Percentiles rank a stretch among this genome's conserved stretches.
Conservation (phyloP, 2,113 vertebrate genomes). For the Collichthys lucidus region DNA sequence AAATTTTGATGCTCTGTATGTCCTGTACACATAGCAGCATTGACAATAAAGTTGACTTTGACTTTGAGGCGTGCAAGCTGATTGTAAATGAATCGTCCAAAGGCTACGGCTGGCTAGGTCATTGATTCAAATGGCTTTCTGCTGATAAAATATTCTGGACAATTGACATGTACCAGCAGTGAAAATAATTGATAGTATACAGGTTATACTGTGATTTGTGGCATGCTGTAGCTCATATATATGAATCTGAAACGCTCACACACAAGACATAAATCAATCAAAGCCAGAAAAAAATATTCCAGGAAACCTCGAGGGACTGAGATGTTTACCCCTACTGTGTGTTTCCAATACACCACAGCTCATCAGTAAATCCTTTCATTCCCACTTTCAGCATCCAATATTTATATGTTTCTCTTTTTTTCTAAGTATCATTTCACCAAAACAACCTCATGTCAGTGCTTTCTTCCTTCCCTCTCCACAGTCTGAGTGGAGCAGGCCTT, state of each 20-base stretch:
- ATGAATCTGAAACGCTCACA: neutral
- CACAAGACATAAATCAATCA: slow-evolving; percentile 7
- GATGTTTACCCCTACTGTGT: neutral
- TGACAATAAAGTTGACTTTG: no score
- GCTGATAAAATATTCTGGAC: slow-evolving; percentile 11
- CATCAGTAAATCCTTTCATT: slow-evolving; percentile 27
- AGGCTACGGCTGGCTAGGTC: slow-evolving; percentile 5
- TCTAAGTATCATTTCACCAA: slow-evolving; percentile 1
- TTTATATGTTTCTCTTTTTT: slow-evolving; percentile 12
- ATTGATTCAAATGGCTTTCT: slow-evolving; percentile 28
- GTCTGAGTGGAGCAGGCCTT: slow-evolving; percentile 36
- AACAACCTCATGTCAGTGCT: neutral
- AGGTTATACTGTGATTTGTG: slow-evolving; percentile 3
- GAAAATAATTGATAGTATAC: neutral
- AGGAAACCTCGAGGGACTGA: neutral
- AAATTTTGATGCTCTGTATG: no score
- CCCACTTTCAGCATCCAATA: neutral
- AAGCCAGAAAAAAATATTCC: neutral
- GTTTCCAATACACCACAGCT: neutral
- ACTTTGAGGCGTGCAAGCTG: slow-evolving; percentile 36
- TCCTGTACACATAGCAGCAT: no score
- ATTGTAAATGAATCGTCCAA: slow-evolving; percentile 46
- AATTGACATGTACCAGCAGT: neutral
- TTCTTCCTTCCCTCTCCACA: neutral
- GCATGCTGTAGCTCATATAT: neutral